Base-by-base conservation (phyloP, 2,797 vertebrate genomes). In the Triplophysa bombifrons region DNA sequence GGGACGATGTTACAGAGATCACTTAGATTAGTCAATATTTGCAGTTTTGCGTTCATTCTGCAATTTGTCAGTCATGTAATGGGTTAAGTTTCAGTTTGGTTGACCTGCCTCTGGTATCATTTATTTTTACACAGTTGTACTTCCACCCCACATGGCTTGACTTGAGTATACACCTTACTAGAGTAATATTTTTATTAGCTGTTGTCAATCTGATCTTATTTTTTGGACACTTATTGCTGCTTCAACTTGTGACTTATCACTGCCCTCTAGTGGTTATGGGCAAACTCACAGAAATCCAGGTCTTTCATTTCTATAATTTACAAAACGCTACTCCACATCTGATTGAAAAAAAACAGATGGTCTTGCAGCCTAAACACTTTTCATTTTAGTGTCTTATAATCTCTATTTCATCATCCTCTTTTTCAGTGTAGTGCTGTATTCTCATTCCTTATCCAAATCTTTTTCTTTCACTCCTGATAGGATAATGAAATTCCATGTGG, bases 401-500 rank as follows among this genome's bases (percentile, higher is more conserved):
- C 53, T 56, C 53, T 64, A 34, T 6, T 19, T 14, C 11, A 67
- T 67, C 12, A 3, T 7, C 7, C 2, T 20, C 2, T 48, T 70
- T 53, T 20, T 22, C 8, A 25, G 3, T 58, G 10, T 17, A 10
- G 14, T 11, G 7, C 4, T 58, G 1, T 58, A 27, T 19, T n/a
- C 7, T 75, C 0, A 53, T 75, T 19, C 65, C 30, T 68, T 3
- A 76, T 30, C 51, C 5, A 65, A 65, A 41, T 20, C 2, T 6
- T 78, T n/a, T 67, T 74, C 48, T 38, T 55, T 50, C 75, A 27
- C 74, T 25, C 4, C 67, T 55, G 82, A 71, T 80, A 99, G 98
- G 92, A 97, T 99, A 81, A 98, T 99, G 97, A 98, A 98, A 90
- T 99, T 99, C 85, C 96, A 98, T 2, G 97, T 99, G 70, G 97